A percentile compares a stretch with the other conserved stretches of the same genome.
Evolutionary conservation across 2,113 vertebrate species (phyloP).

Genomic region (Donacobius atricapilla): DNA sequence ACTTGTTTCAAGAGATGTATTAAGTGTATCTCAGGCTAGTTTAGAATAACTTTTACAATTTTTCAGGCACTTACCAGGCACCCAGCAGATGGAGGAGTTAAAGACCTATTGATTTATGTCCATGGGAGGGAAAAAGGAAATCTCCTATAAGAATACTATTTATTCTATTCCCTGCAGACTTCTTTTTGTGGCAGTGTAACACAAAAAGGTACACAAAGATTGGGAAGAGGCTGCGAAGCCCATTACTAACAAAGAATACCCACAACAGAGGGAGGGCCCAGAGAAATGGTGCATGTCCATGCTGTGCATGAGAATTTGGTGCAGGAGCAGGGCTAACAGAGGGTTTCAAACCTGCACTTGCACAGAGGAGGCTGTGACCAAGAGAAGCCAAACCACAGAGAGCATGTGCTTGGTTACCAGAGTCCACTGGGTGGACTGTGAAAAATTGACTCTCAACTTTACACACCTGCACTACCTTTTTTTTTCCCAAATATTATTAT

Average conservation of each 20-base stretch:
- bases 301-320: not conserved
- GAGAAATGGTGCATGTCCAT: not conserved
- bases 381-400: not conserved
- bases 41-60: not conserved
- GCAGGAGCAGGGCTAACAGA: not conserved
- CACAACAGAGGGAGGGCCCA: not conserved
- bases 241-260: not conserved
- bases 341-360: fast-evolving
- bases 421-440: fast-evolving
- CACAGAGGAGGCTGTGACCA: not conserved
- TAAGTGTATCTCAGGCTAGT: not conserved
- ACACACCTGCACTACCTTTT: not conserved
- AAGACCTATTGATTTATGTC: not conserved
- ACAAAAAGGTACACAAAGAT: not conserved
- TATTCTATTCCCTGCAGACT: not conserved
- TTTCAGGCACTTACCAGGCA: not conserved
- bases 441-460: not conserved
- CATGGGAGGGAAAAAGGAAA: not conserved
- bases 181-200: not conserved
- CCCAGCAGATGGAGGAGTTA: not conserved
- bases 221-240: not conserved
- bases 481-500: not conserved
- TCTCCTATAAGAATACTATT: not conserved
- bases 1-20: not conserved
- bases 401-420: fast-evolving